Evolutionary conservation across 2,113 vertebrate genomes (phyloP), one percentile per base, ranked within the genome.

Genomic region (Crocuta crocuta): DNA sequence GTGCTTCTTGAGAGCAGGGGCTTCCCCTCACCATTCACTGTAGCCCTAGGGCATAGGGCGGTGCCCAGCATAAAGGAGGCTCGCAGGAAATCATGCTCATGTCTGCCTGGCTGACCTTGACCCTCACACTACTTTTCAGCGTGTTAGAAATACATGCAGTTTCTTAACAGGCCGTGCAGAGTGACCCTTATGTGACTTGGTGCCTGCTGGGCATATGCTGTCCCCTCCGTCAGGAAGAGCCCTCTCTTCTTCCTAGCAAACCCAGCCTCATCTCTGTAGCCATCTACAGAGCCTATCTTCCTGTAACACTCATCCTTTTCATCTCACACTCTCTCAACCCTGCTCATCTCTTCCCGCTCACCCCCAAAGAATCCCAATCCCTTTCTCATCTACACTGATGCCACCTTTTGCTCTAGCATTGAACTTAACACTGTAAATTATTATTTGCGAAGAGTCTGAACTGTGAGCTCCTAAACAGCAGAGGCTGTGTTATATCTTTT

Each of bases 1-100:
- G 9, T 8, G 9, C 53, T 70, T 94, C 43, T 28, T 6, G 10
- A 50, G 28, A 87, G 16, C 13, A 35, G 23, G 23, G 4, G 13
- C 2, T 58, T 33, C 9, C 11, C 10, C 10, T 26, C 48, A 12
- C 5, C 21, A 33, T 10, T 53, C 33, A 8, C 0, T 2, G 19
- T 1, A 5, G 78, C 26, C 26, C 21, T 15, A n/a, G 24, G 76
- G 31, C 76, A 53, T 5, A 7, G 33, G 39, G n/a, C 3, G 17
- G 55, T 10, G 2, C 26, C 73, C 2, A 39, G 15, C 21, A 55
- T 8, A n/a, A 26, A n/a, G 6, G 8, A 58, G 16, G 13, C 1
- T 16, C 35, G 39, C 21, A 17, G 39, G 10, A 92, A 61, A 79
- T 19, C 21, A 0, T n/a, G 66, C 21, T 26, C 10, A 3, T 2